A percentile compares a stretch with the other conserved stretches of the same genome.
phyloP scores from a whole-genome alignment of 1,140 invertebrate species.

The Listronotus bonariensis region DNA sequence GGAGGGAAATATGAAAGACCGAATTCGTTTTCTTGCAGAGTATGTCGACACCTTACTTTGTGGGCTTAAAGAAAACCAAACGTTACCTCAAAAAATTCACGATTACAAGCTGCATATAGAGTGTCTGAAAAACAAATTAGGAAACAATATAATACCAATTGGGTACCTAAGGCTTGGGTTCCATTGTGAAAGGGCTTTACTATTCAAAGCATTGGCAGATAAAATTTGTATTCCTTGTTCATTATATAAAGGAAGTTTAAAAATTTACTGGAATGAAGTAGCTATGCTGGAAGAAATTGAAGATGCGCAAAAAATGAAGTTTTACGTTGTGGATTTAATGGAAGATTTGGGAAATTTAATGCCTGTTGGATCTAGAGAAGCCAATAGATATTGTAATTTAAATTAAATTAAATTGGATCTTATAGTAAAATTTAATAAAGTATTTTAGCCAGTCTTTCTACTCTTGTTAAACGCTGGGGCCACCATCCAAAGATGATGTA shows the following conservation, averaged over 20 bases:
- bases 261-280: slow-evolving; percentile 52
- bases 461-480: too few relatives aligned
- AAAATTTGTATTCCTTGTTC: slow-evolving; percentile 44
- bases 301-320: slow-evolving; percentile 18
- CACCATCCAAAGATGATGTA: too few relatives aligned
- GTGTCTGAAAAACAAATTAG: slow-evolving; percentile 45
- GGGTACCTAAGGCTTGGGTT: slow-evolving; percentile 48
- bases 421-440: too few relatives aligned
- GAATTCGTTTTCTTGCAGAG: slow-evolving; percentile 43
- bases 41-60: slow-evolving; percentile 45
- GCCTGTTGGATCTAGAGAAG: slow-evolving; percentile 42
- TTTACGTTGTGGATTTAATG: slow-evolving; percentile 50
- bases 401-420: slow-evolving; percentile 22
- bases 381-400: slow-evolving; percentile 45
- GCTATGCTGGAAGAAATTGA: slow-evolving; percentile 33
- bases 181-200: slow-evolving; percentile 47
- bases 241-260: slow-evolving; percentile 39
- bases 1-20: slow-evolving; percentile 22
- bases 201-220: slow-evolving; percentile 51
- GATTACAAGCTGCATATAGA: slow-evolving; percentile 46
- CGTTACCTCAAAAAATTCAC: slow-evolving; percentile 42
- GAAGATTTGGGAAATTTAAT: slow-evolving; percentile 46
- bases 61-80: slow-evolving; percentile 36
- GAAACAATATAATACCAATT: slow-evolving; percentile 50
- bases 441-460: too few relatives aligned